Evolutionary conservation across 2,888 invertebrate genomes (phyloP).

Genomic region (Terebella lapidaria): DNA sequence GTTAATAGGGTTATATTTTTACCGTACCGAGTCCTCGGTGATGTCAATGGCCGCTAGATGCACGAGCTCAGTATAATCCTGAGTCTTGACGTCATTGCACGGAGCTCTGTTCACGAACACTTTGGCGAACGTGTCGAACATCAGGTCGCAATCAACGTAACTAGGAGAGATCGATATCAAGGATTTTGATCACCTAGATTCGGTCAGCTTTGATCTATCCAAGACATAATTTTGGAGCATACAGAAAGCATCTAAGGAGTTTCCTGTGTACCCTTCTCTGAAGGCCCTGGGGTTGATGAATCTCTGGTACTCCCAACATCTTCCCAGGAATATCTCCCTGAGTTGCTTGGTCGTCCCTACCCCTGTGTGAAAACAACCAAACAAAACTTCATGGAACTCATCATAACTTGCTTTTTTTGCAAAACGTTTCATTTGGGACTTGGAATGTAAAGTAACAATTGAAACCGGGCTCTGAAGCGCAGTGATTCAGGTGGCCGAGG

Average conservation of each 20-base stretch:
- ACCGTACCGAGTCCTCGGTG: background rate
- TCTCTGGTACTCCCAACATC: constrained; percentile 8
- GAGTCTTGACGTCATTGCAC: background rate
- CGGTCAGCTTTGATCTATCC: too few relatives aligned
- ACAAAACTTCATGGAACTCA: background rate
- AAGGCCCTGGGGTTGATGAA: background rate
- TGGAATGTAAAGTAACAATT: background rate
- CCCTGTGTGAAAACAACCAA: background rate
- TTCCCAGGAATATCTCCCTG: constrained; percentile 6
- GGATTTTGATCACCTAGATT: too few relatives aligned
- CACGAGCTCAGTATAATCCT: constrained; percentile 1
- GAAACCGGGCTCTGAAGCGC: too few relatives aligned
- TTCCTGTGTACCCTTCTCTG: background rate
- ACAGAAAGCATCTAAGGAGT: too few relatives aligned
- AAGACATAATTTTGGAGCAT: too few relatives aligned
- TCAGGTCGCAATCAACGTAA: background rate
- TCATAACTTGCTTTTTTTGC: background rate
- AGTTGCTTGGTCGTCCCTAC: constrained; percentile 2
- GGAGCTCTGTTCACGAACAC: background rate
- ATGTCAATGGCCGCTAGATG: background rate
- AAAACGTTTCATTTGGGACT: background rate
- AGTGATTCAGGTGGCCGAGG: too few relatives aligned
- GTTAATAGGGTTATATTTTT: too few relatives aligned
- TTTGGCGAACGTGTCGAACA: constrained; percentile 4
- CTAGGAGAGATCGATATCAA: too few relatives aligned